These are phyloP conservation scores for Odontomyia ornata DNA, from an alignment of 2,888 invertebrate genomes.

Conservation along the genomic window DNA sequence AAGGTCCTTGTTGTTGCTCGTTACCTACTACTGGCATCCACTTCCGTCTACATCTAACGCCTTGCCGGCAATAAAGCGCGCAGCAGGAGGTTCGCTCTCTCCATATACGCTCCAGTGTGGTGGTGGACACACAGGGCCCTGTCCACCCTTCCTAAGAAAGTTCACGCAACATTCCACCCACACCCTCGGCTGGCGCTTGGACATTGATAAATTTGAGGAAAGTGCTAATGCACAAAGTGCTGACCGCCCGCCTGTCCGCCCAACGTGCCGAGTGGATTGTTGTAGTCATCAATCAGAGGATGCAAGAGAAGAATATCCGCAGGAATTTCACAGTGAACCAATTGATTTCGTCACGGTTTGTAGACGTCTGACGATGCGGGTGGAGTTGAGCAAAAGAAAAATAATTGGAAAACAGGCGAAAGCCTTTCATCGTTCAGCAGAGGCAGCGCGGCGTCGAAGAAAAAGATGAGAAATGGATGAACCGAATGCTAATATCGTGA, in stretches of 20 bases:
- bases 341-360: slow-evolving; percentile 44
- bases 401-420: slow-evolving; percentile 15
- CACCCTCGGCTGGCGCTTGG: slow-evolving; percentile 13
- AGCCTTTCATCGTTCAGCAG: background rate
- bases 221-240: slow-evolving; percentile 46
- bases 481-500: slow-evolving; percentile 19
- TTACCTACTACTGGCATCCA: background rate
- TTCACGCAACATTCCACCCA: slow-evolving; percentile 21
- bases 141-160: slow-evolving; percentile 34
- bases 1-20: slow-evolving; percentile 1
- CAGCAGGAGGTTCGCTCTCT: slow-evolving; percentile 24
- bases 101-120: background rate
- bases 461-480: slow-evolving; percentile 38
- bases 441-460: background rate
- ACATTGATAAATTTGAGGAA: slow-evolving; percentile 47
- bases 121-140: background rate
- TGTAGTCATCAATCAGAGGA: slow-evolving; percentile 45
- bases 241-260: slow-evolving; percentile 20
- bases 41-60: background rate
- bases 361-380: background rate
- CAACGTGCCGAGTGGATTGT: slow-evolving; percentile 23
- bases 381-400: slow-evolving; percentile 17
- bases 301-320: slow-evolving; percentile 28
- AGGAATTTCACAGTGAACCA: slow-evolving; percentile 32
- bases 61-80: slow-evolving; percentile 6